phyloP scores from a whole-genome alignment of 1,140 invertebrate genomes.

The Aphidius gifuensis region DNA sequence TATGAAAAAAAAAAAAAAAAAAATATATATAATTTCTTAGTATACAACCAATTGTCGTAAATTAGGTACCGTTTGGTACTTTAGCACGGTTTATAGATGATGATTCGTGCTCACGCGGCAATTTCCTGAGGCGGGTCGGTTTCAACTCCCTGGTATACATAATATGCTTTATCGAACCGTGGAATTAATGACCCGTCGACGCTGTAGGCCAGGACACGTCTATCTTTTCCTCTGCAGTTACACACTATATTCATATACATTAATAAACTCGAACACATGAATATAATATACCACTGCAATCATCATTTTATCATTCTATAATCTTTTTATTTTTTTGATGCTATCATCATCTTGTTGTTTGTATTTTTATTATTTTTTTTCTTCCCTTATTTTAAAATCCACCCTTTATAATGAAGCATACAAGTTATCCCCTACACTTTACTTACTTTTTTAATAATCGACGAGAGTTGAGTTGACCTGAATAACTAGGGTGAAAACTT shows the following conservation, averaged over 20 bases:
- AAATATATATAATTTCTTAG: conserved; percentile 13
- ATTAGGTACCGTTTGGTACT: conserved; percentile 22
- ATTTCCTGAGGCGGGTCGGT: conserved; percentile 22
- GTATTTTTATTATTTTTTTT: neutral
- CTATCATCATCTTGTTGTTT: neutral
- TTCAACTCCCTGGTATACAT: conserved; percentile 13
- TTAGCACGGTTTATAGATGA: conserved; percentile 27
- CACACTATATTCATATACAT: neutral
- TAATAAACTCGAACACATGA: too few relatives aligned
- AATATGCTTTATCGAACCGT: conserved; percentile 27
- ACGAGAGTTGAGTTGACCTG: neutral
- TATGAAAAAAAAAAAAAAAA: too few relatives aligned
- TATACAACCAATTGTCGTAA: conserved; percentile 18
- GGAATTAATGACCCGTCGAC: conserved; percentile 26
- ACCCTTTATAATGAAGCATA: neutral
- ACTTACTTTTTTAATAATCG: too few relatives aligned
- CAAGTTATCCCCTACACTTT: too few relatives aligned
- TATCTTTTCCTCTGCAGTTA: conserved; percentile 1
- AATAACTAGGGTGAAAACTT: neutral
- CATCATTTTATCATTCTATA: neutral
- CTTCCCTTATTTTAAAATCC: neutral
- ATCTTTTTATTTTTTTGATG: neutral
- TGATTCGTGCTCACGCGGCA: conserved; percentile 27
- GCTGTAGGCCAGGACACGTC: conserved; percentile 13
- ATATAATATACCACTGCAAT: neutral